Base-by-base conservation (phyloP, 2,888 invertebrate genomes). In the Latheticus oryzae region DNA sequence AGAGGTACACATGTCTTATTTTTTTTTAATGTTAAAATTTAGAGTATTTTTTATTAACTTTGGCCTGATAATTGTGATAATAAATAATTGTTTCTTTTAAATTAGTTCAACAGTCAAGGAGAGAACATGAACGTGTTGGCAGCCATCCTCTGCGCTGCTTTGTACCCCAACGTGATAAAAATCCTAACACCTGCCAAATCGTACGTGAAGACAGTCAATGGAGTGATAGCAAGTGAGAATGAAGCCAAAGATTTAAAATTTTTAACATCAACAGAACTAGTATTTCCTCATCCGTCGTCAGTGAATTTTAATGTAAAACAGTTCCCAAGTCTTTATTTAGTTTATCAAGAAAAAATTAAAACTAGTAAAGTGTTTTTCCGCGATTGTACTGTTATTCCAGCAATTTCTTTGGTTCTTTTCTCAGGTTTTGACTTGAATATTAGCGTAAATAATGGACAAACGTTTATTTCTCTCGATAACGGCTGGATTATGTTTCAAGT, bases 91-190 rank as follows among this genome's bases (percentile, higher is more conserved):
- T 16, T 32, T 17, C 2, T 19, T 17, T 82, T 83, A 56, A n/a
- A n/a, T n/a, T 79, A 89, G 82, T 80, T 91, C 19, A 92, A 92
- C 71, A 79, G 79, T 4, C 90, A 93, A 66, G 88, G 89, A 1
- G 88, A 88, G 2, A 92, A 91, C 68, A 84, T 86, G 57, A 84
- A 85, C 53, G 76, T 93, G n/a, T 74, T 93, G 11, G 84, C 89
- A 42, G 95, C 95, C 0, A 87, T 96, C 15, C 81, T 98, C 30
- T 93, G 93, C 74, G 95, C 95, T 1, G 95, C 97, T 0, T 81
- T 95, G 11, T 97, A 97, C 78, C 97, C 97, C 0, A 95, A 95
- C 73, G 85, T 98, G 19, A 91, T 93, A 0, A 90, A 92, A 80
- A 88, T 91, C 3, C 79, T 91, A 38, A 90, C 90, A 0, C 92